Base-by-base conservation (phyloP, 2,888 invertebrate species). In the Acronicta leporina region DNA sequence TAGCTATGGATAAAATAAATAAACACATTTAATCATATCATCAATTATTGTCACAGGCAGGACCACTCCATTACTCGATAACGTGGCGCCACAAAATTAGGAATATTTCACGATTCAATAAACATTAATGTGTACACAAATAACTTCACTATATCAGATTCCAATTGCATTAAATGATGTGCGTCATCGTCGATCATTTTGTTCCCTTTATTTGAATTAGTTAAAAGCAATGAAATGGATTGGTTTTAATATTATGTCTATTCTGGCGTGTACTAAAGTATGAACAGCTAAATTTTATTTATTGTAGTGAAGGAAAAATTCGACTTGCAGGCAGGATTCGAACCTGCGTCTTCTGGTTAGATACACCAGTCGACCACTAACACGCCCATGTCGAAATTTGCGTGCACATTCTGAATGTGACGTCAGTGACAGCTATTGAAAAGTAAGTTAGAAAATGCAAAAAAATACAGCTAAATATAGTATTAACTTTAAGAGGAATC, bases 131-230 rank as follows among this genome's bases (percentile, higher is more conserved):
- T 58, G 70, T 62, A 73, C 73, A 73, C 76, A 75, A 77, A 66
- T 77, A 69, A 76, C 67, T 73, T 74, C 33, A 51, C 52, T 65
- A 70, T 81, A 82, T 79, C 76, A 63, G 72, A 75, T 79, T 74
- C 54, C 77, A 56, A 68, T 76, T 56, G 69, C 53, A 75, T 77
- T 77, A 62, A 63, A 59, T 58, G 52, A 57, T 56, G 53, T 71
- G 59, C 73, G 73, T 75, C 77, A 79, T 68, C 67, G 75, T 83
- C 76, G 59, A 83, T 80, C 74, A 83, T 69, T 69, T 50, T 53
- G 52, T 51, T 57, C 61, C 50, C 47, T 63, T 45, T 61, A 55
- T 58, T 51, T 51, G 48, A 48, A 51, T 60, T 51, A 48, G 42
- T 50, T 53, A 55, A 55, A 56, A 54, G 44, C 58, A 27, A 41